A percentile compares a stretch with the other conserved stretches of the same genome.
Conservation (phyloP, 2,113 vertebrate genomes). For the Apaloderma vittatum region DNA sequence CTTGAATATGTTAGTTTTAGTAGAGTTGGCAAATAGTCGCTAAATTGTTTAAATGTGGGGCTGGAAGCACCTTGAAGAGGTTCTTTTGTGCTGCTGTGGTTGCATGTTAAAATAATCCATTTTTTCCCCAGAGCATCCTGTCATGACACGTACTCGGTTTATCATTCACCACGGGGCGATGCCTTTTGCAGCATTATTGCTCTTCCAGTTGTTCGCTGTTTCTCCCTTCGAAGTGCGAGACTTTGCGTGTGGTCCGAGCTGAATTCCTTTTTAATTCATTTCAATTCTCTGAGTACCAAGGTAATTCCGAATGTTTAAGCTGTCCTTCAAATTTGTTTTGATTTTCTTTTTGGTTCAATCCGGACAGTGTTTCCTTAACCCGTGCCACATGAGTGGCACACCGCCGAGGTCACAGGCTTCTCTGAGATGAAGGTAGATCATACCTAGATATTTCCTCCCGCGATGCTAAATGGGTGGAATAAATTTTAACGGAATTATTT, state of each 20-base stretch:
- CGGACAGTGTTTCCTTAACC: neutral
- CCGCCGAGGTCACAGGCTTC: accelerated
- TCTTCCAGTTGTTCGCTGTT: neutral
- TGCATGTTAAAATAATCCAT: neutral
- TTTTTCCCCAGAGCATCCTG: neutral
- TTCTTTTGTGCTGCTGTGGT: neutral
- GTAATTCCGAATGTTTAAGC: too few relatives aligned
- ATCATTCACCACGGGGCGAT: neutral
- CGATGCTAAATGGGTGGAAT: neutral
- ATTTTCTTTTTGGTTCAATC: neutral
- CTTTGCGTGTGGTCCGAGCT: neutral
- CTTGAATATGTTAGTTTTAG: neutral
- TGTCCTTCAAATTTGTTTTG: neutral
- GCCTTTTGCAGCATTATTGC: neutral
- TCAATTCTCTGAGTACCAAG: neutral
- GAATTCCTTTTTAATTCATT: neutral
- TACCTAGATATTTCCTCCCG: neutral
- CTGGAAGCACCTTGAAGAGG: neutral
- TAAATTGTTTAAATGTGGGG: neutral
- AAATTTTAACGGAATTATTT: too few relatives aligned
- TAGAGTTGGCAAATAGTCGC: neutral
- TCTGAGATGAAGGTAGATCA: neutral
- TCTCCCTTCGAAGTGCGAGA: neutral
- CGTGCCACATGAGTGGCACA: accelerated
- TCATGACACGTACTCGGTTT: neutral